Evolutionary conservation across 2,888 invertebrate genomes (phyloP).

Genomic region (Polyploca ridens): DNA sequence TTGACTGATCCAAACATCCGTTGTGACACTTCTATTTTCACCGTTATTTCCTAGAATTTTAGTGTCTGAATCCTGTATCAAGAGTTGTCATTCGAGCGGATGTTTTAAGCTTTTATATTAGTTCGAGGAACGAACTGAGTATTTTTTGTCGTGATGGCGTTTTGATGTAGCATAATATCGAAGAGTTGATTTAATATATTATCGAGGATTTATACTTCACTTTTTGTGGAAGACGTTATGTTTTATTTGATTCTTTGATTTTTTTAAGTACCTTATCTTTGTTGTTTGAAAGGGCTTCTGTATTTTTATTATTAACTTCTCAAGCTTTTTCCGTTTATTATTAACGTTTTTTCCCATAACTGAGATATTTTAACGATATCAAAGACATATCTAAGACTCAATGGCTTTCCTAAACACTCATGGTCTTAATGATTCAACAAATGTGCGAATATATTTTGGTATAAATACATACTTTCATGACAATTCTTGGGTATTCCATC

Average conservation of each 20-base stretch:
- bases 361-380: too few relatives aligned
- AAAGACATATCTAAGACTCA: too few relatives aligned
- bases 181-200: slow-evolving; percentile 7
- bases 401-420: too few relatives aligned
- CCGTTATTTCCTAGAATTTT: not conserved
- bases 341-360: too few relatives aligned
- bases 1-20: not conserved
- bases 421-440: too few relatives aligned
- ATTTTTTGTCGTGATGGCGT: not conserved
- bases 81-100: not conserved
- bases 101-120: slow-evolving; percentile 1
- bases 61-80: not conserved
- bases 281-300: too few relatives aligned
- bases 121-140: not conserved
- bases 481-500: not conserved
- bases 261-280: not conserved
- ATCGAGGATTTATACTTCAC: not conserved
- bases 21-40: not conserved
- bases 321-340: too few relatives aligned
- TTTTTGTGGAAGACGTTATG: not conserved
- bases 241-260: slow-evolving; percentile 3
- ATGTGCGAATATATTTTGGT: not conserved
- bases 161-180: slow-evolving; percentile 11
- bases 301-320: too few relatives aligned
- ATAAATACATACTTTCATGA: not conserved